Conservation (phyloP, 2,888 invertebrate genomes). For the Leucophenga montana region DNA sequence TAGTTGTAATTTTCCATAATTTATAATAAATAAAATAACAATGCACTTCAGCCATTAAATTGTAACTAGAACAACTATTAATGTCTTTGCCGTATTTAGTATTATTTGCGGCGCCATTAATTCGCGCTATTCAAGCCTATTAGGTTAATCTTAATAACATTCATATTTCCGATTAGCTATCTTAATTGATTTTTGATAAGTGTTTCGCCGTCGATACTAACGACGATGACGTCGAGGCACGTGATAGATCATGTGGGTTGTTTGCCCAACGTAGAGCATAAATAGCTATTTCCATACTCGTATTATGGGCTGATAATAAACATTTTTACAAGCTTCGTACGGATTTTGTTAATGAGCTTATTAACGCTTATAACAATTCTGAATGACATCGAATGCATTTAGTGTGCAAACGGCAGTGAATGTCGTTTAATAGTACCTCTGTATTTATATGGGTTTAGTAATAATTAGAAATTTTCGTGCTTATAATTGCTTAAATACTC, state of each 20-base stretch:
- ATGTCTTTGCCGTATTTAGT: too few relatives aligned
- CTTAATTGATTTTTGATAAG: conserved; percentile 64
- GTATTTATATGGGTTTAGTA: too few relatives aligned
- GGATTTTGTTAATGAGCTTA: conserved; percentile 17
- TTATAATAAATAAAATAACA: too few relatives aligned
- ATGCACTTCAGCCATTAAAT: too few relatives aligned
- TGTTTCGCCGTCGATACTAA: conserved; percentile 34
- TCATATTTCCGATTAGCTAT: conserved; percentile 54
- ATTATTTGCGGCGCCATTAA: conserved; percentile 38
- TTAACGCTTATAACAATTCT: background rate
- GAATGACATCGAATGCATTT: background rate
- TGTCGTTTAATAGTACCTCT: too few relatives aligned
- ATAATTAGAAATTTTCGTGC: too few relatives aligned
- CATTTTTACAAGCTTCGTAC: background rate
- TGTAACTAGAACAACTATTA: too few relatives aligned
- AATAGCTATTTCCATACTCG: background rate
- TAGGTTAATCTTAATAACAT: conserved; percentile 55
- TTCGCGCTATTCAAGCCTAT: conserved; percentile 52
- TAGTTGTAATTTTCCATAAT: too few relatives aligned
- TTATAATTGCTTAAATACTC: too few relatives aligned
- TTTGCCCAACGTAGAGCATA: background rate
- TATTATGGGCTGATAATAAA: background rate
- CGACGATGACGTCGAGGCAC: conserved; percentile 60
- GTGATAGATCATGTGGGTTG: conserved; percentile 64
- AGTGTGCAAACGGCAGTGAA: too few relatives aligned